Base-by-base conservation (phyloP, 2,888 invertebrate genomes). In the Aphelenchoides bicaudatus region DNA sequence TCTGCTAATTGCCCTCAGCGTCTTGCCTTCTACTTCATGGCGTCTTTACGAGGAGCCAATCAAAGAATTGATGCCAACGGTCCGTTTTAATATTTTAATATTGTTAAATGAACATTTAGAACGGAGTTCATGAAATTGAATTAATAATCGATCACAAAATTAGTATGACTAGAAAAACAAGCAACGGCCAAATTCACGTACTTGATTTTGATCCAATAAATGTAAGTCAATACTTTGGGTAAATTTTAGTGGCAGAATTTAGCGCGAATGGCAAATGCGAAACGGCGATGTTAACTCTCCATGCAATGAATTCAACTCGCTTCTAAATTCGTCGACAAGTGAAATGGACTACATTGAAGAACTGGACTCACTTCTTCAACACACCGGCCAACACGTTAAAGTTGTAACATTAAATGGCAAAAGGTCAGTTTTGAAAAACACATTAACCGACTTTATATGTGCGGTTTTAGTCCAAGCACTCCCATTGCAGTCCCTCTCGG, bases 401-500 rank as follows among this genome's bases (percentile, higher is more conserved):
- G 63, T 73, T 5, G 60, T 73, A 10, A 56, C 68, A 2, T 65
- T 74, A 47, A 74, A 74, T 50, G 72, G 67, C 19, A 55, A 65
- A 29, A 71, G 62, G 73, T 72, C 39, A 49, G 56, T 48, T 10
- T 50, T 23, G 21, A 8, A 27, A 16, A 10, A 59, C 3, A 19
- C 5, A n/a, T n/a, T n/a, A n/a, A n/a, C n/a, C n/a, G n/a, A n/a
- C n/a, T n/a, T n/a, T 23, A 43, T 34, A 48, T 13, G 6, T 3
- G 2, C n/a, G 8, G 8, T 67, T 66, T 55, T 39, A 74, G 74
- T 49, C 75, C 75, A 2, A 75, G 73, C 3, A 52, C 55, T 8
- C 61, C 68, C n/a, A 68, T 75, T 21, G 73, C 72, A 0, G 75
- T 75, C 4, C 74, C 73, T 0, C 58, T 65, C 23, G 70, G 66